Base-by-base conservation (phyloP, 2,113 vertebrate species). In the Callaeas wilsoni region DNA sequence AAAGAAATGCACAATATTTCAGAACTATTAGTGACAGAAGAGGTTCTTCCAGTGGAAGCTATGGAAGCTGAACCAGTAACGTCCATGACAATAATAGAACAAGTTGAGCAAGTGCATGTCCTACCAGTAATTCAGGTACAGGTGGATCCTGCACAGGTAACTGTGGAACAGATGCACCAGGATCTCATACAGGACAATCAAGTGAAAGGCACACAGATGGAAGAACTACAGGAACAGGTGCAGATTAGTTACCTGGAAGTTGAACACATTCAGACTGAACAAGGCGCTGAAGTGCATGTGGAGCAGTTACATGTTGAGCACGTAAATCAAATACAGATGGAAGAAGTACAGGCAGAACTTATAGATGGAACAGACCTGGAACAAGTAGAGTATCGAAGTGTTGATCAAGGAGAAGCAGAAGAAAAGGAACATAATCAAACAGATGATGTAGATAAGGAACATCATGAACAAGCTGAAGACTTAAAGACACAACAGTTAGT, bases 41-140 rank as follows among this genome's bases (percentile, higher is more conserved):
- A 99, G 67, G 82, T 99, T 77, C 96, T 99, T 86, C 96, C 98
- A 8, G 98, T 98, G 75, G 98, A 99, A 94, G 97, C 98, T 13
- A 78, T 97, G 81, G 98, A 98, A 87, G 93, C 97, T 13, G 98
- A 98, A 49, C 97, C 98, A 39, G 98, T 98, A 62, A 97, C 98
- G 0, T 98, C 98, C 39, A 98, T 98, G 98, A 98, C 98, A 33
- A 98, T 98, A 76, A 98, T 98, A 96, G 98, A 98, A 63, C 98
- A 99, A 92, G 97, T 99, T 77, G 99, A 99, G 46, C 98, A 99
- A 30, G 98, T 99, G 41, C 98, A 99, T 39, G 98, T 99, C 73
- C 97, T 99, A 42, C 99, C 99, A 19, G 80, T 99, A 95, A 98
- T 99, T 39, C 96, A 99, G 50, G 98, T 99, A 13, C 99, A 99